A percentile compares a stretch with the other conserved stretches of the same genome.
Evolutionary conservation across 1,140 invertebrate genomes (phyloP).

Genomic region (Coelopa frigida): DNA sequence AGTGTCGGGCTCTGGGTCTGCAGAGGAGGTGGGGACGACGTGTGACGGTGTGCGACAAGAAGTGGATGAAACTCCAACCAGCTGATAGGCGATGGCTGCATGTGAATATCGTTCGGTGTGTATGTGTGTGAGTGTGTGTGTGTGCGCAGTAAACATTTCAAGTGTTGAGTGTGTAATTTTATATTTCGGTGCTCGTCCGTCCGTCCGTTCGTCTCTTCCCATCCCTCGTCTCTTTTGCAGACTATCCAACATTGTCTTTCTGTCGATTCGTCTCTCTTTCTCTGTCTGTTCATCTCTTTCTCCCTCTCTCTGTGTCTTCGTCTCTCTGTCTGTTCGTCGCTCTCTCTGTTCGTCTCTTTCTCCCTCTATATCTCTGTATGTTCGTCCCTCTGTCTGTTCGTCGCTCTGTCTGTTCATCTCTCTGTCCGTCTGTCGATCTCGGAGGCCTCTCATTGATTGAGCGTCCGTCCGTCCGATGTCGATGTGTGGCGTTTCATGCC

Average conservation of each 20-base stretch:
- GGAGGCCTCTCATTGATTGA: too few relatives aligned
- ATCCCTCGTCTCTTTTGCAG: too few relatives aligned
- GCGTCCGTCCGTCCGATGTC: too few relatives aligned
- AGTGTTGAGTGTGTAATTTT: constrained; percentile 21
- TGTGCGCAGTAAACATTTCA: constrained; percentile 9
- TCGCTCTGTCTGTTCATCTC: not conserved
- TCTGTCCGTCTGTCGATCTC: not conserved
- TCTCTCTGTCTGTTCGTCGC: not conserved
- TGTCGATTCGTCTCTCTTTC: not conserved
- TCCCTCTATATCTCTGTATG: not conserved
- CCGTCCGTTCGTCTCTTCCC: constrained; percentile 1
- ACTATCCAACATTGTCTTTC: not conserved
- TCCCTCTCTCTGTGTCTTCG: too few relatives aligned
- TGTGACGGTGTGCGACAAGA: too few relatives aligned
- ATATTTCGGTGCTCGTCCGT: constrained; percentile 14
- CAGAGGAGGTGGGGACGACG: too few relatives aligned
- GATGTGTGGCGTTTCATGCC: too few relatives aligned
- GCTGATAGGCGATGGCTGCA: not conserved
- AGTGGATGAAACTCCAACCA: not conserved
- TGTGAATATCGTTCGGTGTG: not conserved
- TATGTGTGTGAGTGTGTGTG: not conserved
- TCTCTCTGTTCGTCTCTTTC: not conserved
- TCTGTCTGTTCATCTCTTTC: not conserved
- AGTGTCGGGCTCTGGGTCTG: too few relatives aligned
- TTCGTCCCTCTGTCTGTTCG: not conserved